phyloP scores from a whole-genome alignment of 2,888 invertebrate genomes.

The Chloroclystis v-ata region DNA sequence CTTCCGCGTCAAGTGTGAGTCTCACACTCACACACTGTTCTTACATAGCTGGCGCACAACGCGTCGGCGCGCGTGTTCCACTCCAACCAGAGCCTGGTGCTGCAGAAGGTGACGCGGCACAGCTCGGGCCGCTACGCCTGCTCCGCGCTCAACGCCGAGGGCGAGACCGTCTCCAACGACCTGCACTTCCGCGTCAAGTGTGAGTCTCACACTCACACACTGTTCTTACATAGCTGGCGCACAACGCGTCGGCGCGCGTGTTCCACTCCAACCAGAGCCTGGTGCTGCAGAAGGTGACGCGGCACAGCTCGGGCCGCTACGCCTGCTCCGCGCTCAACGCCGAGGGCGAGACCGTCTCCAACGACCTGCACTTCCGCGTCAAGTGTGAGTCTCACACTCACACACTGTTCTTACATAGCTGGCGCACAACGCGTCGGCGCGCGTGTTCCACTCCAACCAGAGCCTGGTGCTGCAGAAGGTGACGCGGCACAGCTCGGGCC shows the following conservation, averaged over 20 bases:
- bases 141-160: constrained; percentile 73
- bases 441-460: constrained; percentile 85
- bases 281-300: constrained; percentile 92
- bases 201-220: too few species aligned
- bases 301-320: constrained; percentile 91
- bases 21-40: too few species aligned
- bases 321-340: constrained; percentile 83
- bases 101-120: constrained; percentile 91
- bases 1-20: constrained; percentile 93
- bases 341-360: constrained; percentile 83
- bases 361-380: constrained; percentile 89
- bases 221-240: too few species aligned
- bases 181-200: constrained; percentile 91
- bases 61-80: constrained; percentile 41
- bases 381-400: constrained; percentile 97
- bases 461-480: constrained; percentile 94
- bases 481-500: constrained; percentile 89
- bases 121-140: constrained; percentile 93
- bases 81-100: constrained; percentile 93
- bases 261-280: constrained; percentile 90
- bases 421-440: neutral
- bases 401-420: too few species aligned
- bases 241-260: too few species aligned
- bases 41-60: too few species aligned
- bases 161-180: constrained; percentile 88